Base-by-base conservation (phyloP, 2,797 vertebrate genomes). In the Pseudotriccus pelzelni region DNA sequence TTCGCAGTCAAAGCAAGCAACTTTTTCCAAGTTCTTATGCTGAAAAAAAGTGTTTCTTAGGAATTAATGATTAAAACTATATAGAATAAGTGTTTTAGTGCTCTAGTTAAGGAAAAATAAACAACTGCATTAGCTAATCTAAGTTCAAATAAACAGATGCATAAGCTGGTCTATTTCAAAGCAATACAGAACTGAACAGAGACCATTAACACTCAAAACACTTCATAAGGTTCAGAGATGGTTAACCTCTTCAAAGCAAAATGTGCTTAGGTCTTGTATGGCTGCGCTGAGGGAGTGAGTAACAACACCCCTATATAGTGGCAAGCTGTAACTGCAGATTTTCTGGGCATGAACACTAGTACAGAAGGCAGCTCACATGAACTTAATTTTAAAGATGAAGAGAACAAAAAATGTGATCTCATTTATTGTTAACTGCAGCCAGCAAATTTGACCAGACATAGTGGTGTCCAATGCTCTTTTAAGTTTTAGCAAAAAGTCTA, bases 121-220 rank as follows among this genome's bases (percentile, higher is more conserved):
- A 94, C 81, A 94, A 87, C 56, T 84, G 72, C 63, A 80, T 95
- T 93, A 93, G 88, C 88, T 94, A 94, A 95, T 94, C 91, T 55
- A 44, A 78, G 87, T 89, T 95, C 91, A 95, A 94, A 96, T 96
- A 96, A 97, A 96, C 93, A 96, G 44, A 94, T 95, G 64, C 64
- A 89, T 96, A 89, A 93, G 6, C 78, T 80, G 81, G 46, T 39
- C 72, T 83, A 28, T 96, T 82, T 89, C 85, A 94, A 93, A 94
- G 88, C 63, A 85, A n/a, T 46, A 82, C 73, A 79, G 85, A 60
- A 63, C 60, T 76, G 73, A 95, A 67, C 63, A 94, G 87, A 93
- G 83, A 86, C 55, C 77, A 79, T 91, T 91, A 91, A 76, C 87
- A 88, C 87, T 84, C 70, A 56, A 44, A 93, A 64, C 67, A 76